phyloP scores from a whole-genome alignment of 2,797 vertebrate species.

The Diglossa cyanea region DNA sequence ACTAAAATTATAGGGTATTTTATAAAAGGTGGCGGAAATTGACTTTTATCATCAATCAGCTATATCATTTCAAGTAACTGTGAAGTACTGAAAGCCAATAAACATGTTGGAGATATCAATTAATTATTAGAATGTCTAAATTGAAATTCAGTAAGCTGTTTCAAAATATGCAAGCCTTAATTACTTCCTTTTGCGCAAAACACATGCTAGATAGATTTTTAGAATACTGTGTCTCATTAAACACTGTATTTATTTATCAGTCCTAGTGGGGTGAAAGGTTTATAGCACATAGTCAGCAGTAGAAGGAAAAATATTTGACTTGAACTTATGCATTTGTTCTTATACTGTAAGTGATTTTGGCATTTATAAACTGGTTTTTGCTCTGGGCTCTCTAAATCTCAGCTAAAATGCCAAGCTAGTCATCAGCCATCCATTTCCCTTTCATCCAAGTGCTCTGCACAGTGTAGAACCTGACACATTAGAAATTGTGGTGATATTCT shows the following conservation, averaged over 20 bases:
- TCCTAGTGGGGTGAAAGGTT: neutral
- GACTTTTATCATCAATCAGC: neutral
- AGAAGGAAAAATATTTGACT: slow-evolving; percentile 1
- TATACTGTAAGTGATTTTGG: neutral
- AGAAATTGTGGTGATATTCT: slow-evolving; percentile 4
- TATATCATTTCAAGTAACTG: neutral
- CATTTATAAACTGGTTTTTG: slow-evolving; percentile 30
- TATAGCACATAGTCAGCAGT: neutral
- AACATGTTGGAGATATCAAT: neutral
- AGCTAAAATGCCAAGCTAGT: slow-evolving; percentile 38
- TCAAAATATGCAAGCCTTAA: neutral
- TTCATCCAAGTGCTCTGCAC: slow-evolving; percentile 22
- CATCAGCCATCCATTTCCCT: slow-evolving; percentile 33
- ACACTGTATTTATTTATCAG: neutral
- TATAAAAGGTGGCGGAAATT: neutral
- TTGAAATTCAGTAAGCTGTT: neutral
- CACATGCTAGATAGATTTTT: neutral
- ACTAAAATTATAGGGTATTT: neutral
- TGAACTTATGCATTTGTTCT: neutral
- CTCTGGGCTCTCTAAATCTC: slow-evolving; percentile 41
- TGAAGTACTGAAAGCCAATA: neutral
- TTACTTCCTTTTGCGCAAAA: neutral
- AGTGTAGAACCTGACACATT: neutral
- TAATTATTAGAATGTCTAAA: neutral
- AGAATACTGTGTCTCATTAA: neutral